These are phyloP conservation scores for Podarcis muralis DNA, from an alignment of 2,113 vertebrate genomes.

Conservation along the genomic window DNA sequence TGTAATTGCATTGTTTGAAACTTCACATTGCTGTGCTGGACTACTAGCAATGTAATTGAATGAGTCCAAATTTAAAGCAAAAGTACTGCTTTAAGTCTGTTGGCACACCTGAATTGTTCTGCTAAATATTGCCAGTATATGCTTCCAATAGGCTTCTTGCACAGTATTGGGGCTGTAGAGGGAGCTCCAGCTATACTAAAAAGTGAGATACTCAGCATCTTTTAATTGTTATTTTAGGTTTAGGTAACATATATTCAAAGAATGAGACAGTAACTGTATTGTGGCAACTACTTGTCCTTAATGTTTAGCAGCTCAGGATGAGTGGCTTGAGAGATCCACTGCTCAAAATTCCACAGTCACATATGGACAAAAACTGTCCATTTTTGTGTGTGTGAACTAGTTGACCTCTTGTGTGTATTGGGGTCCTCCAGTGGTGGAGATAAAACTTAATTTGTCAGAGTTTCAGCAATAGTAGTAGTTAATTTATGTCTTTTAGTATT, in stretches of 20 bases:
- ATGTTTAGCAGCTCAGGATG: neutral
- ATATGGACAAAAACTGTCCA: neutral
- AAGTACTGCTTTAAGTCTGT: neutral
- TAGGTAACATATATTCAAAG: neutral
- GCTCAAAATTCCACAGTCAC: neutral
- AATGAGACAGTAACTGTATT: neutral
- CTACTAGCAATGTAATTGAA: neutral
- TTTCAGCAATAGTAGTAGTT: neutral
- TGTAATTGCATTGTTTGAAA: neutral
- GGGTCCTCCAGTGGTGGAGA: neutral
- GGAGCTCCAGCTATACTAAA: neutral
- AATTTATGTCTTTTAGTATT: neutral
- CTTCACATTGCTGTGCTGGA: neutral
- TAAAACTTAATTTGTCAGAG: neutral
- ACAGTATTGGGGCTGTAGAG: neutral
- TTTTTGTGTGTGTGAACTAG: neutral
- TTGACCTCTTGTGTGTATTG: neutral
- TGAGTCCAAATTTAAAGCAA: neutral
- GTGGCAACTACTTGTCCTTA: neutral
- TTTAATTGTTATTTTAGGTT: neutral
- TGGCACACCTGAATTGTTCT: neutral
- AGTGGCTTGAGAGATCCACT: neutral
- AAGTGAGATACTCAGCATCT: neutral
- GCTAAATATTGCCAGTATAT: neutral
- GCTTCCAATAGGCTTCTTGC: neutral